Evolutionary conservation across 2,888 invertebrate genomes (phyloP), one percentile per base, ranked within the genome.

Genomic region (Piscicola geometra): DNA sequence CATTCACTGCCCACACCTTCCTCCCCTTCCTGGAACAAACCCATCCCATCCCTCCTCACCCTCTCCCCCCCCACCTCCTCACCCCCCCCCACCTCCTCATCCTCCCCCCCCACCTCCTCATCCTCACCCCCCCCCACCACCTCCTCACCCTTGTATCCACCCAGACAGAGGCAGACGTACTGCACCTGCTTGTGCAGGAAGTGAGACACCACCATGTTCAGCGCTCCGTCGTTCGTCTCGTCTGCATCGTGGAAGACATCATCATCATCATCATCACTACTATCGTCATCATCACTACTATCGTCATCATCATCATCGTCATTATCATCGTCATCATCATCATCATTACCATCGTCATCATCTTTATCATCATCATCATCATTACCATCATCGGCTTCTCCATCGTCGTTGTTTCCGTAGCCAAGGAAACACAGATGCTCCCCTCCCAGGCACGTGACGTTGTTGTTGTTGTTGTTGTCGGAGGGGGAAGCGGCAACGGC

Each of bases 201-300:
- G 76, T 94, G 93, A 5, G 98, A 94, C 25, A 99, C 93, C 33
- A 97, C 96, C 98, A 99, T 99, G 84, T 96, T 92, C 28, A 96
- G 94, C 84, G 94, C 95, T 78, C 85, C 85, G 77, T 87, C 87
- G 85, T 97, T 96, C 83, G 95, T 94, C 81, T 92, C 90, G 25
- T 3, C 70, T 33, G 28, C 9, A 70, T n/a, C 35, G 12, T 47
- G 12, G 12, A 47, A 15, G 21, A 47, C 70, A 36, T 70, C 70
- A 36, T 70, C 70, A 70, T 70, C 70, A 70, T 25, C 1, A 70
- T 1, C 32, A 35, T 1, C 70, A 70, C 36, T 30, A 32, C 15
- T 15, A 41, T 41, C 41, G 15, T 41, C 41, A 41, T 41, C 41
- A 41, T 41, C 41, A 41, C 15, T 15, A 41, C 15, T 15, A 41